Percentiles rank a stretch among this genome's conserved stretches.
phyloP scores from a whole-genome alignment of 2,888 invertebrate genomes.

The Lochmaea capreae region DNA sequence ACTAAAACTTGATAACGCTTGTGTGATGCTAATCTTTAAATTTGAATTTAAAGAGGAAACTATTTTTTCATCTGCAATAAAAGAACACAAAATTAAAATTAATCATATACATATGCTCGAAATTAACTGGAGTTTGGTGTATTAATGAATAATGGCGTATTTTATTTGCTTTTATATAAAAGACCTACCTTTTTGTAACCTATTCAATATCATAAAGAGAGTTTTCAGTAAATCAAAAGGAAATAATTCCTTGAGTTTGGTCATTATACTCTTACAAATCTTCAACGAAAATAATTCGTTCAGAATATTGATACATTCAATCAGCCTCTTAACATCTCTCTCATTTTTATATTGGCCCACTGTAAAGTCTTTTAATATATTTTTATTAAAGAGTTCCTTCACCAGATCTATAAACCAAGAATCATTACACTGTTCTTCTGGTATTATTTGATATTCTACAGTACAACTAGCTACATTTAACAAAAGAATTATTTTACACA shows the following conservation, averaged over 20 bases:
- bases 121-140: background rate
- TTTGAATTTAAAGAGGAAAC: constrained; percentile 40
- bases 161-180: background rate
- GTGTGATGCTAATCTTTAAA: constrained; percentile 45
- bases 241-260: constrained; percentile 46
- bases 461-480: constrained; percentile 45
- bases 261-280: constrained; percentile 37
- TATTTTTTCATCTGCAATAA: constrained; percentile 37
- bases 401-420: constrained; percentile 39
- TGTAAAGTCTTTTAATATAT: constrained; percentile 19
- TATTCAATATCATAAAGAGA: constrained; percentile 44
- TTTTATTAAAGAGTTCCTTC: constrained; percentile 25
- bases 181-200: constrained; percentile 46
- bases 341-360: constrained; percentile 38
- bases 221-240: constrained; percentile 48
- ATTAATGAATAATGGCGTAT: background rate
- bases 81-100: background rate
- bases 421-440: constrained; percentile 37
- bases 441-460: constrained; percentile 42
- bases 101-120: background rate
- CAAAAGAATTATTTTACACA: constrained; percentile 45
- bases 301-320: constrained; percentile 42
- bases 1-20: constrained; percentile 54
- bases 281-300: constrained; percentile 45
- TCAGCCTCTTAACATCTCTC: constrained; percentile 41